Conservation (phyloP, 2,888 invertebrate species). For the Opisthograptis luteolata region DNA sequence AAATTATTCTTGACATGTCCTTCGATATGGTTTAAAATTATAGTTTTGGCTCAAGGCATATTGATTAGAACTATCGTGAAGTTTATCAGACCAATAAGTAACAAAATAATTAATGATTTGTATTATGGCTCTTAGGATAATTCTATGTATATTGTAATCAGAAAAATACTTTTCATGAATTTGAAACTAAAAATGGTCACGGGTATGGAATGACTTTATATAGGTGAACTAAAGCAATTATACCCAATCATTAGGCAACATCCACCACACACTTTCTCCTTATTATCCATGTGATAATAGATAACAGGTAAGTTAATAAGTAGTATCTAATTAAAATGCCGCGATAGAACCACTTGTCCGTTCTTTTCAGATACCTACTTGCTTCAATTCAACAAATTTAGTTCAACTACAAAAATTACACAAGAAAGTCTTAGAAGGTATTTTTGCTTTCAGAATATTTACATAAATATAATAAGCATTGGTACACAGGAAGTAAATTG, state of each 20-base stretch:
- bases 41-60: too few species aligned
- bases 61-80: too few species aligned
- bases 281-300: constrained; percentile 16
- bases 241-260: neutral
- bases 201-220: neutral
- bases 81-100: too few species aligned
- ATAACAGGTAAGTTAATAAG: too few species aligned
- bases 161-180: neutral
- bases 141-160: neutral
- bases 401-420: constrained; percentile 1
- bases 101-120: too few species aligned
- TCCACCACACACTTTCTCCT: constrained; percentile 22
- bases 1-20: neutral
- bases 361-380: constrained; percentile 15
- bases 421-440: neutral
- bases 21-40: neutral
- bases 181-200: neutral
- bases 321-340: constrained; percentile 30
- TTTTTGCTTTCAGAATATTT: neutral
- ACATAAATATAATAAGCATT: constrained; percentile 1
- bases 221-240: neutral
- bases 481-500: constrained; percentile 4
- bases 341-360: constrained; percentile 11
- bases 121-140: too few species aligned
- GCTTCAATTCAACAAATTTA: neutral